Percentiles rank a stretch among this genome's conserved stretches.
phyloP scores from a whole-genome alignment of 1,140 invertebrate genomes.

The Temnothorax curvispinosus region DNA sequence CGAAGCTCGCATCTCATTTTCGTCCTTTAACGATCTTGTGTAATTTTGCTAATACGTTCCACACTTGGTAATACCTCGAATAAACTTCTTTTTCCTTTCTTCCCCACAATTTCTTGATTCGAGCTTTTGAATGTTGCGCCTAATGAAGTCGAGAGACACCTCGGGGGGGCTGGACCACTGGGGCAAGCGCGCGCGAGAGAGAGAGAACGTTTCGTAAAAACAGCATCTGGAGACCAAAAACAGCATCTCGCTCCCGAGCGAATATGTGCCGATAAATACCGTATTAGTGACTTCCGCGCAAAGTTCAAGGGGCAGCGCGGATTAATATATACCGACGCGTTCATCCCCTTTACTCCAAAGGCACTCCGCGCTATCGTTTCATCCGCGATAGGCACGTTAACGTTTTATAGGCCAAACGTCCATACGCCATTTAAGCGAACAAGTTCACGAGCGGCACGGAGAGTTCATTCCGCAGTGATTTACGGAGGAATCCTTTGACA shows the following conservation, averaged over 20 bases:
- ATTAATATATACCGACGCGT: slow-evolving; percentile 69
- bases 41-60: not conserved
- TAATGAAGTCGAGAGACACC: not conserved
- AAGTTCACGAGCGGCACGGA: slow-evolving; percentile 3
- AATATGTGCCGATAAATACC: slow-evolving; percentile 62
- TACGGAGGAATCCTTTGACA: not conserved
- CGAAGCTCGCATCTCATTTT: not conserved
- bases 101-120: not conserved
- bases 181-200: not conserved
- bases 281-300: slow-evolving; percentile 65
- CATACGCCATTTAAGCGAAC: slow-evolving; percentile 33
- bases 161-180: not conserved
- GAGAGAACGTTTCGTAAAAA: not conserved
- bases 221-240: slow-evolving; percentile 5
- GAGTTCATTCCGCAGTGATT: slow-evolving; percentile 34
- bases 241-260: not conserved
- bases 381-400: slow-evolving; percentile 43
- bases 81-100: not conserved
- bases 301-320: slow-evolving; percentile 72
- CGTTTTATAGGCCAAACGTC: slow-evolving; percentile 57
- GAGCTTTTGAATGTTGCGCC: not conserved
- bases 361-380: slow-evolving; percentile 40
- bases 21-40: not conserved
- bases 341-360: slow-evolving; percentile 57
- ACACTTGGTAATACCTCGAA: too few species aligned